These are phyloP conservation scores for Artibeus jamaicensis DNA, from an alignment of 2,797 vertebrate genomes.

Conservation along the genomic window DNA sequence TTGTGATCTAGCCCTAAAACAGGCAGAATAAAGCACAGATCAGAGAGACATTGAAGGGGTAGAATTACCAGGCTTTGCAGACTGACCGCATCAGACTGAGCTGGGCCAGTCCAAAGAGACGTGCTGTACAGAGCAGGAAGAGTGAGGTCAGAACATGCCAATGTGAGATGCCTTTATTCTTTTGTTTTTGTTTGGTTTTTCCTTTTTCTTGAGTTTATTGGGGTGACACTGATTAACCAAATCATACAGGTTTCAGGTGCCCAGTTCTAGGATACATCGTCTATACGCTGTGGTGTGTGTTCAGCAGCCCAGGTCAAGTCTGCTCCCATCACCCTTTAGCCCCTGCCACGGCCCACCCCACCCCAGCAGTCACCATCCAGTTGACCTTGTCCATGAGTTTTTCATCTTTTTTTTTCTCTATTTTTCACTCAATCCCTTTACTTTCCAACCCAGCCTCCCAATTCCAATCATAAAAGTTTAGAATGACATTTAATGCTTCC, in stretches of 20 bases:
- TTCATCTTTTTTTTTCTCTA: not conserved
- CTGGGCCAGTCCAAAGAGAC: not conserved
- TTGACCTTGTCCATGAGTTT: not conserved
- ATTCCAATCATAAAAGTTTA: slow-evolving; percentile 7
- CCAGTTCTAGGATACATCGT: not conserved
- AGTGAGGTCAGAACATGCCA: not conserved
- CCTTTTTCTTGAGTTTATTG: not conserved
- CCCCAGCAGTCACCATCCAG: not conserved
- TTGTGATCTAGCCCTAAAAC: not conserved
- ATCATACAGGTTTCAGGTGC: not conserved
- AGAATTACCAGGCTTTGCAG: not conserved
- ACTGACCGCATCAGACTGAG: not conserved
- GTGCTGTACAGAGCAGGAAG: not conserved
- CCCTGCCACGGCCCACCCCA: not conserved
- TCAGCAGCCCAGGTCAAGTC: not conserved
- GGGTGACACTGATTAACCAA: not conserved
- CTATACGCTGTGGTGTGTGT: not conserved
- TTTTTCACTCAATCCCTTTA: not conserved
- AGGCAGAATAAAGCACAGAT: not conserved
- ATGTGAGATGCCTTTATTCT: not conserved
- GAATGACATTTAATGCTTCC: slow-evolving; percentile 31
- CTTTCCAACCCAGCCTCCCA: not conserved
- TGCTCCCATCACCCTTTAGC: not conserved
- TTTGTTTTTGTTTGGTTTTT: not conserved
- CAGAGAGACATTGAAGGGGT: not conserved